Conservation (phyloP, 2,797 vertebrate genomes). For the Hyperoplus immaculatus region DNA sequence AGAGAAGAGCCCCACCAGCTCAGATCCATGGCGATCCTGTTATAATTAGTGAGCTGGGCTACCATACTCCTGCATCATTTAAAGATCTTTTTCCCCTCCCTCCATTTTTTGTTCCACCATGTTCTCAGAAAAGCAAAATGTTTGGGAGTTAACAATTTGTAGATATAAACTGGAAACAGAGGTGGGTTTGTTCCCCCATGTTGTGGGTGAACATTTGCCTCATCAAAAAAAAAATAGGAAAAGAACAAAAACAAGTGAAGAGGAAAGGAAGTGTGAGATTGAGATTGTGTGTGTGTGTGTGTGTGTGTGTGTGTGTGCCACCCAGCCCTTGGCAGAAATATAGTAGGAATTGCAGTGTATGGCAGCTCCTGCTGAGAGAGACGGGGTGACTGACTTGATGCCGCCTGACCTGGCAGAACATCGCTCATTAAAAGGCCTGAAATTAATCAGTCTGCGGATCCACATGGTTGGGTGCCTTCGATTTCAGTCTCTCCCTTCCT, state of each 20-base stretch:
- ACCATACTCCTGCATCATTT: slow-evolving; percentile 47
- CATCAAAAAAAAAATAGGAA: slow-evolving; percentile 37
- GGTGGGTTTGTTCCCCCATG: slow-evolving; percentile 68
- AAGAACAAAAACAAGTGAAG: slow-evolving; percentile 48
- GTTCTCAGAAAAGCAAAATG: slow-evolving; percentile 34
- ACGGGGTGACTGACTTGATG: slow-evolving; percentile 63
- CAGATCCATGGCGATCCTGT: slow-evolving; percentile 34
- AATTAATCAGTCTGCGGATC: slow-evolving; percentile 78
- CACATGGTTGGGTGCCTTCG: slow-evolving; percentile 60
- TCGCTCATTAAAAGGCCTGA: slow-evolving; percentile 73
- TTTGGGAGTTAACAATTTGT: slow-evolving; percentile 34
- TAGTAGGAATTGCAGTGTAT: slow-evolving; percentile 62
- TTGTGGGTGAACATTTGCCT: slow-evolving; percentile 66
- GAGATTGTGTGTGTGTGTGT: slow-evolving; percentile 17
- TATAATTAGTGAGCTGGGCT: slow-evolving; percentile 57
- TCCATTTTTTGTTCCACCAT: slow-evolving; percentile 23
- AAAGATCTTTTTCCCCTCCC: slow-evolving; percentile 19
- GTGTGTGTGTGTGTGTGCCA: slow-evolving; percentile 37
- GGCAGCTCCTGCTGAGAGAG: slow-evolving; percentile 66
- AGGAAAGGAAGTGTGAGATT: slow-evolving; percentile 26
- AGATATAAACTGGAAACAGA: slow-evolving; percentile 62
- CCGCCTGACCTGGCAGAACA: slow-evolving; percentile 66
- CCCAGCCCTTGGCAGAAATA: slow-evolving; percentile 45
- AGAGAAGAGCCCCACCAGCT: slow-evolving; percentile 34
- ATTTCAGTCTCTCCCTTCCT: slow-evolving; percentile 31